These are phyloP conservation scores for Holotrichia oblita DNA, from an alignment of 1,140 invertebrate species.

Conservation along the genomic window DNA sequence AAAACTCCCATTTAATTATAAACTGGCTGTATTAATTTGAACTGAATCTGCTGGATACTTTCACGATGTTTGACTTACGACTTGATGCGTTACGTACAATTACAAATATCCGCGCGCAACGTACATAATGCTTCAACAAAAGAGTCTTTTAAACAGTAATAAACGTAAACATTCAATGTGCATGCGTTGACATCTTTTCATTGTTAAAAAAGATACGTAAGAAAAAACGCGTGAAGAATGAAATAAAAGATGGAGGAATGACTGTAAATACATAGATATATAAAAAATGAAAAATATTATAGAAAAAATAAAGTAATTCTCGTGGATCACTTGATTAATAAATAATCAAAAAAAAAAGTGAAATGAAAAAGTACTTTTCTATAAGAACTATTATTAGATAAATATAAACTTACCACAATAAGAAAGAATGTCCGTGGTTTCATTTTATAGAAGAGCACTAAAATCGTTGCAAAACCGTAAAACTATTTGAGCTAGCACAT, in stretches of 20 bases:
- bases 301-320: no score
- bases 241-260: not conserved
- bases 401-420: not conserved
- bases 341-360: no score
- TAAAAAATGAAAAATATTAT: no score
- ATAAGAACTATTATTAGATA: not conserved
- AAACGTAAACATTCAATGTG: constrained; percentile 24
- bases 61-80: not conserved
- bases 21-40: not conserved
- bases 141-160: constrained; percentile 21
- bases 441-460: not conserved
- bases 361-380: no score
- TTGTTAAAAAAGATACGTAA: not conserved
- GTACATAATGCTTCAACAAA: constrained; percentile 29
- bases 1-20: not conserved
- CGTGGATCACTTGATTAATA: no score
- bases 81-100: not conserved
- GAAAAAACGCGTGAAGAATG: not conserved
- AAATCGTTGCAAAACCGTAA: no score
- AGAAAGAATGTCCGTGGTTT: not conserved
- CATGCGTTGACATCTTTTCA: not conserved
- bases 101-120: constrained; percentile 18
- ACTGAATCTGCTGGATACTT: not conserved
- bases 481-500: not conserved
- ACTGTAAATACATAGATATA: not conserved